Conservation (phyloP, 2,113 vertebrate species). For the Dromaius novaehollandiae region DNA sequence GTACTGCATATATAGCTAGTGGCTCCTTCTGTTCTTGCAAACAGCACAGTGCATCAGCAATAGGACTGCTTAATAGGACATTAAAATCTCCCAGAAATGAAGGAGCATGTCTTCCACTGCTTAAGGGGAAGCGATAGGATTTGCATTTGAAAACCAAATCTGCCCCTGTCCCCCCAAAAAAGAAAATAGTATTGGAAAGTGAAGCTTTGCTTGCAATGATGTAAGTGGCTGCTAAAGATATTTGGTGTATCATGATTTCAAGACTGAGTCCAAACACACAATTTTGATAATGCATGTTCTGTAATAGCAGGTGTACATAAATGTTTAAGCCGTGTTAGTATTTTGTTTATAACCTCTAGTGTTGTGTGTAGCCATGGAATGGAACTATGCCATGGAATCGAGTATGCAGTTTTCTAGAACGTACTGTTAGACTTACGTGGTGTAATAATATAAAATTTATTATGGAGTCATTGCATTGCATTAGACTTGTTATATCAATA, state of each 20-base stretch:
- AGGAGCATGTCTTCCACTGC: background rate
- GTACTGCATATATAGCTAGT: background rate
- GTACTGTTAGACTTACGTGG: background rate
- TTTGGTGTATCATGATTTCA: background rate
- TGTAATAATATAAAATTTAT: background rate
- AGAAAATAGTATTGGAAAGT: background rate
- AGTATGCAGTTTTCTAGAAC: background rate
- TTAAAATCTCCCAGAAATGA: background rate
- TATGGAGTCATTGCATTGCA: background rate
- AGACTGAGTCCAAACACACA: background rate
- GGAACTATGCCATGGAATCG: background rate
- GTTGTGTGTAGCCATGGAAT: background rate
- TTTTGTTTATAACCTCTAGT: background rate
- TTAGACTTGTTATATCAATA: background rate
- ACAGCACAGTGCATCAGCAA: background rate
- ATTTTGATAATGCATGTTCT: background rate
- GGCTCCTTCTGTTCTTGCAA: background rate
- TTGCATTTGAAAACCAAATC: background rate
- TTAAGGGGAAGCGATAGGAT: background rate
- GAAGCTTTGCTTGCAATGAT: background rate
- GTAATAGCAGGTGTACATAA: background rate
- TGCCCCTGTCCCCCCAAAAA: background rate
- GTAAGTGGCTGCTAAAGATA: background rate
- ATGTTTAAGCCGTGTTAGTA: background rate
- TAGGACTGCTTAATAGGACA: background rate